These are phyloP conservation scores for Zaprionus capensis DNA, from an alignment of 1,140 invertebrate genomes.

Conservation along the genomic window DNA sequence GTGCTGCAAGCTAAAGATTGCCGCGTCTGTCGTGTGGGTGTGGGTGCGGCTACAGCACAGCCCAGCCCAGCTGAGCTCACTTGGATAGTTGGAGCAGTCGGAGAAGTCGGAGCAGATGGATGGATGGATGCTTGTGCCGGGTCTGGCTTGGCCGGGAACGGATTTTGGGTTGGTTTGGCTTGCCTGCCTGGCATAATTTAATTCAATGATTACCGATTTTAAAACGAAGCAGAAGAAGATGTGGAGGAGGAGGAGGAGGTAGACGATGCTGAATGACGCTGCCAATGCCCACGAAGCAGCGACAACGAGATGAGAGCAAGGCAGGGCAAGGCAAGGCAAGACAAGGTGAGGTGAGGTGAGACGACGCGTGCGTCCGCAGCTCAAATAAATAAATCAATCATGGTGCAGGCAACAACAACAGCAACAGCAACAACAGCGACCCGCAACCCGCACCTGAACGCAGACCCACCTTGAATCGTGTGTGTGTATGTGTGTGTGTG, in stretches of 20 bases:
- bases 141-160: slow-evolving; percentile 18
- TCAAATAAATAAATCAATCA: slow-evolving; percentile 83
- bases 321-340: not conserved
- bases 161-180: slow-evolving; percentile 32
- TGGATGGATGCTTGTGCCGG: slow-evolving; percentile 36
- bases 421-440: slow-evolving; percentile 7
- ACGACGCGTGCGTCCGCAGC: slow-evolving; percentile 65
- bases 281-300: slow-evolving; percentile 27
- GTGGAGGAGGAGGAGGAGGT: not conserved
- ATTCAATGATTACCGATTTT: slow-evolving; percentile 82
- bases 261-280: slow-evolving; percentile 59
- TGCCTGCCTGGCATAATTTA: slow-evolving; percentile 72
- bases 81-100: slow-evolving; percentile 9
- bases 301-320: slow-evolving; percentile 13
- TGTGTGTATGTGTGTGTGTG: slow-evolving; percentile 35
- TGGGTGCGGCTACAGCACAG: slow-evolving; percentile 67
- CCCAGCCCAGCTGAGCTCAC: slow-evolving; percentile 8
- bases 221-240: slow-evolving; percentile 49
- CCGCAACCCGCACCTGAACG: slow-evolving; percentile 24
- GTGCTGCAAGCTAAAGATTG: slow-evolving; percentile 53
- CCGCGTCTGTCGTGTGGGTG: slow-evolving; percentile 55
- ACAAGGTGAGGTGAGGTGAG: slow-evolving; percentile 23
- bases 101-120: slow-evolving; percentile 13
- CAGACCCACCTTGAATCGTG: slow-evolving; percentile 59
- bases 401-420: slow-evolving; percentile 30